Evolutionary conservation across 2,888 invertebrate species (phyloP), one percentile per base, ranked within the genome.

Genomic region (Luperina testacea): DNA sequence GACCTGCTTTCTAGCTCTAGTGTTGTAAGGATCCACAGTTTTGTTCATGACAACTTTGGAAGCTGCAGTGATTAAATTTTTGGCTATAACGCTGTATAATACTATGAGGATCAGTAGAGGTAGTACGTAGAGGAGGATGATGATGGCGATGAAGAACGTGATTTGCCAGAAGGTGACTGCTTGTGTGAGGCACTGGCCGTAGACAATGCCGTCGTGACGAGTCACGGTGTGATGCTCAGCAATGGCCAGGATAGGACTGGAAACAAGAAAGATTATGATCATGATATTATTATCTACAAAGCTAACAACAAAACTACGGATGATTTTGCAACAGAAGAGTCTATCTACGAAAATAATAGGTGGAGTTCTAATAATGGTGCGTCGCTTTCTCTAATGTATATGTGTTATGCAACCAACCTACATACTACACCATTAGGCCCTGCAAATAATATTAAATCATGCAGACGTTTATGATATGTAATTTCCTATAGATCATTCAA

Each of bases 71-170:
- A 99, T 98, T 85, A 99, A 97, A 92, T 98, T 98, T 92, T 98
- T 98, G 72, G 98, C 98, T 91, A 99, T 99, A 91, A 98, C 97
- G 90, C 98, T 97, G 95, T 99, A 99, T 75, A 99, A 97, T 72
- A 98, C 97, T 85, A 99, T 97, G 69, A 99, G 97, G 80, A 99
- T 97, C 80, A 98, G 94, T 80, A 99, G 97, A 65, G 99, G 99
- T 76, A 98, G 93, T 85, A 98, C 95, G 96, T 99, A 99, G 94
- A 99, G 98, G 84, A 98, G 95, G 80, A 98, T 97, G 91, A 98
- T 98, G 93, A 98, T 97, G 95, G 98, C 97, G 92, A 99, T 97
- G 97, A 98, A 98, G 97, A 98, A 98, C 84, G 98, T 97, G 87
- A 98, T 97, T 82, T 98, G 98, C 98, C 98, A 98, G 92, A 97